Conservation (phyloP, 2,888 invertebrate genomes). For the Drosophila limbata region DNA sequence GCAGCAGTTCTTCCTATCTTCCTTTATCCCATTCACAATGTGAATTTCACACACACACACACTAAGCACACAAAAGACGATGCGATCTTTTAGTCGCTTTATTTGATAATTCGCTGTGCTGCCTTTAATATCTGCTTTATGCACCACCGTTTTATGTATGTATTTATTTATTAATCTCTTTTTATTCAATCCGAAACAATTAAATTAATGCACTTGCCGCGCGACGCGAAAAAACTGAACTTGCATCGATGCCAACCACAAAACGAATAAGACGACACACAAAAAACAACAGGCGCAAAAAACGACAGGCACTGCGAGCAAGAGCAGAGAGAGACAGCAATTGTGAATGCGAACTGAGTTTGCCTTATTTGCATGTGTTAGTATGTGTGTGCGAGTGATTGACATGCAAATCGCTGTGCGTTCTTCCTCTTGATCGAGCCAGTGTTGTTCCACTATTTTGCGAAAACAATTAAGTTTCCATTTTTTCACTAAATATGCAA, state of each 20-base stretch:
- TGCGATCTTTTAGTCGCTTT: slow-evolving; percentile 1
- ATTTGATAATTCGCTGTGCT: background rate
- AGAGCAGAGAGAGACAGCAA: slow-evolving; percentile 1
- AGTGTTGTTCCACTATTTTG: slow-evolving; percentile 25
- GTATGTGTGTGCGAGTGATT: slow-evolving; percentile 26
- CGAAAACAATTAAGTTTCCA: slow-evolving; percentile 15
- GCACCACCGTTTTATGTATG: slow-evolving; percentile 1
- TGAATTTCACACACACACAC: slow-evolving; percentile 3
- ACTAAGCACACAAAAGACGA: slow-evolving; percentile 15
- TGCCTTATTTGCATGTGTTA: background rate
- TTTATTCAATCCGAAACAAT: slow-evolving; percentile 31
- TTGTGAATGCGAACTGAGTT: slow-evolving; percentile 3
- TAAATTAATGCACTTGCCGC: slow-evolving; percentile 36
- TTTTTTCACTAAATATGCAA: slow-evolving; percentile 28
- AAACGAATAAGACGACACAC: slow-evolving; percentile 51
- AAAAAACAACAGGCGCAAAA: slow-evolving; percentile 44
- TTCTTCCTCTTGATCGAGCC: slow-evolving; percentile 38
- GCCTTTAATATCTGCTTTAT: slow-evolving; percentile 15
- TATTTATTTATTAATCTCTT: slow-evolving; percentile 14
- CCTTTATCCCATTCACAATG: background rate
- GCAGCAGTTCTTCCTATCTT: background rate
- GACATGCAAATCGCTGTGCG: slow-evolving; percentile 43
- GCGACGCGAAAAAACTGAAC: slow-evolving; percentile 45
- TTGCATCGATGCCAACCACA: slow-evolving; percentile 51
- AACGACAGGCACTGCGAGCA: slow-evolving; percentile 23